Base-by-base conservation (phyloP, 2,113 vertebrate species). In the Scolopax mira region DNA sequence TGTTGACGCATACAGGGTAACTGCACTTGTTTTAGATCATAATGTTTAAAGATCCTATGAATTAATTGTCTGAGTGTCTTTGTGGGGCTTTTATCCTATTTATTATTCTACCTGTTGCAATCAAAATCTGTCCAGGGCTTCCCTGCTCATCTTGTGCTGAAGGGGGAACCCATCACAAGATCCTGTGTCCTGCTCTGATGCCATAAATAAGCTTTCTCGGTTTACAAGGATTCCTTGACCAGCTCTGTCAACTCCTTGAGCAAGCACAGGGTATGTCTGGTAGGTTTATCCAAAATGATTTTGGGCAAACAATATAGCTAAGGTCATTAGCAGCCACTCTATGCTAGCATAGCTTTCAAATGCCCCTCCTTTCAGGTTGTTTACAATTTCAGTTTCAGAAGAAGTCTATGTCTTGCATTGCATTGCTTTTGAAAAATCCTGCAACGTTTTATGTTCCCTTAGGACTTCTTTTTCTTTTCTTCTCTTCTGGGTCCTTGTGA, bases 1-100 rank as follows among this genome's bases (percentile, higher is more conserved):
- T 92, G 49, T 10, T 60, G 44, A 69, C 44, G 9, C 1, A 1
- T 28, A 41, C 0, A 0, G 21, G 23, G 22, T n/a, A 92, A 58
- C 8, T 48, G 42, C 46, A 21, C 27, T 78, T 60, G 27, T 9
- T 93, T 94, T n/a, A 67, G 81, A 66, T 72, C 41, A 27, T 1
- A 6, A 11, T 46, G 1, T 28, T 82, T 85, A 58, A 89, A 80
- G 49, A 79, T n/a, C 19, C 10, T 75, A 18, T 30, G 19, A 91
- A 91, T 78, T 67, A 72, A 61, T 60, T 67, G 44, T 6, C 66
- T 52, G 72, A 88, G 18, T 42, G 16, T 93, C 33, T 90, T 33
- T 81, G 27, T 57, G 70, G 37, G 37, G 3, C 10, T 82, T 89
- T 49, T 55, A 65, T 41, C 19, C 13, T 31, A 13, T 19, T 33